A percentile compares a stretch with the other conserved stretches of the same genome.
Evolutionary conservation across 2,113 vertebrate genomes (phyloP).

Genomic region (Halcyon senegalensis): DNA sequence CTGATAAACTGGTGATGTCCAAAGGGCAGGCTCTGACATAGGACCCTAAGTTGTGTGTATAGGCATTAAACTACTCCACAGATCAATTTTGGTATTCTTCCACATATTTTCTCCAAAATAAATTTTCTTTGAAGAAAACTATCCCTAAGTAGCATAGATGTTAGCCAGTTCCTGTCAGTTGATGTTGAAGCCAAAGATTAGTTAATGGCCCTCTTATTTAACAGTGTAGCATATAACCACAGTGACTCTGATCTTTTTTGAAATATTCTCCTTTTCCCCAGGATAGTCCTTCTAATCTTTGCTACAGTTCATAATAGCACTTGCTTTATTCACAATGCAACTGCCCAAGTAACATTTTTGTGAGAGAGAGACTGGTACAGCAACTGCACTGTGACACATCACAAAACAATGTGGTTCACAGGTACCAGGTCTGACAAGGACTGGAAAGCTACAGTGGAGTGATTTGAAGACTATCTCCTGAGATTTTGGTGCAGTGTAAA

Average conservation of each 20-base stretch:
- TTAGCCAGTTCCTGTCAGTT: neutral
- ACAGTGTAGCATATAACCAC: fast-evolving
- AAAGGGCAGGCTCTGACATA: neutral
- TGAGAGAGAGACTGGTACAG: neutral
- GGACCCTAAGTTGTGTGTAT: neutral
- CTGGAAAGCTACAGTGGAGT: neutral
- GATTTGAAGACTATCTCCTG: neutral
- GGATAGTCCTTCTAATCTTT: neutral
- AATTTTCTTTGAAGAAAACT: neutral
- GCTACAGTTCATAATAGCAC: neutral
- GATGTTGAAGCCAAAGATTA: neutral
- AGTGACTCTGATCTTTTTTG: neutral
- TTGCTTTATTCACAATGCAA: neutral
- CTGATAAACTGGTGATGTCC: neutral
- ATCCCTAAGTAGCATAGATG: neutral
- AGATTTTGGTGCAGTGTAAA: neutral
- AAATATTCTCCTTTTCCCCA: neutral
- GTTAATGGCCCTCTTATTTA: neutral
- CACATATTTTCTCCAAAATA: neutral
- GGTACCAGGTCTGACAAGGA: neutral
- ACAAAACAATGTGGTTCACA: neutral
- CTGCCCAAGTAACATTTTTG: neutral
- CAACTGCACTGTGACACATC: neutral
- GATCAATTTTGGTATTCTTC: neutral
- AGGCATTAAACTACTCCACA: neutral